These are phyloP conservation scores for Lepidurus apus DNA, from an alignment of 1,140 invertebrate genomes.

Conservation along the genomic window DNA sequence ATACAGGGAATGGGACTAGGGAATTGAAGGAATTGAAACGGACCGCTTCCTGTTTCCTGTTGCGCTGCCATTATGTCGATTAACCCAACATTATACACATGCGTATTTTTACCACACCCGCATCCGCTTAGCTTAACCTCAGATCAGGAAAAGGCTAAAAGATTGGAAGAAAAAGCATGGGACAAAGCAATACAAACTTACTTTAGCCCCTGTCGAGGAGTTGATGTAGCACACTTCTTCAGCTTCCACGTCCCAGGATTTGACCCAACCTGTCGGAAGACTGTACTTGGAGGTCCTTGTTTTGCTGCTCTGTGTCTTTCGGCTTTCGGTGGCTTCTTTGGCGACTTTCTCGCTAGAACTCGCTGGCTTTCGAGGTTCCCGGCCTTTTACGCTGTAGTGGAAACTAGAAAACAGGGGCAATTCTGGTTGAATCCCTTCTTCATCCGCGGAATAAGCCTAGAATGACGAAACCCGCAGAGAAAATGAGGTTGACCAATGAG, in stretches of 20 bases:
- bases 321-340: neutral
- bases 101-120: neutral
- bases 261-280: conserved; percentile 43
- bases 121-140: neutral
- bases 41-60: conserved; percentile 11
- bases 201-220: conserved; percentile 42
- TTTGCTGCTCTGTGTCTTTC: neutral
- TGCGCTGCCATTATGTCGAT: neutral
- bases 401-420: neutral
- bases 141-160: neutral
- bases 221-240: conserved; percentile 43
- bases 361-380: neutral
- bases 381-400: neutral
- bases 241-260: conserved; percentile 41
- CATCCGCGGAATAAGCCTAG: neutral
- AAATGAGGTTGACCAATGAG: no score
- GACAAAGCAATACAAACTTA: conserved; percentile 35
- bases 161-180: neutral
- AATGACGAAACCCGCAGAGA: neutral
- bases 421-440: neutral
- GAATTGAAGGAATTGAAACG: neutral
- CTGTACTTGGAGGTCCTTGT: neutral
- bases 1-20: neutral
- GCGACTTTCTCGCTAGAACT: neutral
- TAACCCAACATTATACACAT: neutral